Evolutionary conservation across 2,113 vertebrate genomes (phyloP).

Genomic region (Pangasianodon gigas): DNA sequence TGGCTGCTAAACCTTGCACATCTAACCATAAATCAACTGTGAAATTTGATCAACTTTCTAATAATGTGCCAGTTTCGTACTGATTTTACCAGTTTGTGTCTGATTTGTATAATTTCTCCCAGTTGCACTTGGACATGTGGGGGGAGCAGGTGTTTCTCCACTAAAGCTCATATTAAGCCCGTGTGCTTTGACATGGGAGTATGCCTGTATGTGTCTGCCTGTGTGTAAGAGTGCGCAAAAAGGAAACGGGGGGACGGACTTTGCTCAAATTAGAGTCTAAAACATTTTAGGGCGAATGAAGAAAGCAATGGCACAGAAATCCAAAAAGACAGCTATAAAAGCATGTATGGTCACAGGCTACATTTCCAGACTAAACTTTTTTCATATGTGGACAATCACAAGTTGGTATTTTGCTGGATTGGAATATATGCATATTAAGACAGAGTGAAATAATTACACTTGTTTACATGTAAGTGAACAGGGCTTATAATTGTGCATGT

Average conservation of each 20-base stretch:
- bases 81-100: slow-evolving; percentile 12
- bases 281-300: slow-evolving; percentile 57
- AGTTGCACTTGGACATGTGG: slow-evolving; percentile 44
- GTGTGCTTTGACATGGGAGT: slow-evolving; percentile 31
- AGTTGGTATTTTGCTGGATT: neutral
- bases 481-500: slow-evolving; percentile 40
- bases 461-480: slow-evolving; percentile 65
- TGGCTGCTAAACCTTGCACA: neutral
- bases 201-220: slow-evolving; percentile 33
- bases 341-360: neutral
- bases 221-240: slow-evolving; percentile 32
- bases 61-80: neutral
- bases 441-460: slow-evolving; percentile 68
- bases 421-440: slow-evolving; percentile 46
- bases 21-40: neutral
- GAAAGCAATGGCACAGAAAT: slow-evolving; percentile 35
- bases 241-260: slow-evolving; percentile 55
- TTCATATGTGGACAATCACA: neutral
- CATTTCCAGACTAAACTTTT: neutral
- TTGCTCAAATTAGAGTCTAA: slow-evolving; percentile 54
- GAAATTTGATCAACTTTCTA: neutral
- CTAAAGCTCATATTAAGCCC: slow-evolving; percentile 43
- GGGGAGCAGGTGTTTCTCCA: slow-evolving; percentile 48
- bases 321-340: neutral
- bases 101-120: neutral